Conservation (phyloP, 2,113 vertebrate species). For the Pluvianellus socialis region DNA sequence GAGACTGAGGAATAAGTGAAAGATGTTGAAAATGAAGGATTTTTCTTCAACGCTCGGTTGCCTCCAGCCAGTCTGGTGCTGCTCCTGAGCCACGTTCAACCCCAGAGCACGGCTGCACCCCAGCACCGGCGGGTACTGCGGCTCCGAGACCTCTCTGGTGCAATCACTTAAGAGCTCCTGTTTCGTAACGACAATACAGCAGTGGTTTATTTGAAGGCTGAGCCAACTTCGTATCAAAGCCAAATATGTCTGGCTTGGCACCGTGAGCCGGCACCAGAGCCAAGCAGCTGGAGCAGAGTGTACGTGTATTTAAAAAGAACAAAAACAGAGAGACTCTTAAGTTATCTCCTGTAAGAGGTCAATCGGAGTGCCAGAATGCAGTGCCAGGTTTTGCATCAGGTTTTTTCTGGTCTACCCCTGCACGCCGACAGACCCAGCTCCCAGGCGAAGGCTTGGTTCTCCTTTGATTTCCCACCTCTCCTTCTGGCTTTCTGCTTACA, state of each 20-base stretch:
- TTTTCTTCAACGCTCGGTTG: background rate
- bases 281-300: constrained; percentile 59
- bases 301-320: constrained; percentile 24
- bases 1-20: background rate
- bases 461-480: background rate
- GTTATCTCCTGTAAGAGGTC: constrained; percentile 50
- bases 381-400: constrained; percentile 23
- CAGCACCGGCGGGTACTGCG: rapidly evolving
- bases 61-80: background rate
- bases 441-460: background rate
- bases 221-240: constrained; percentile 35
- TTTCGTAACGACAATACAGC: background rate
- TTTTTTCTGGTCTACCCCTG: background rate
- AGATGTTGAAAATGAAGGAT: background rate
- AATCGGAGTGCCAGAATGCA: background rate
- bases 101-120: background rate
- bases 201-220: constrained; percentile 54
- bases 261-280: background rate
- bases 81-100: background rate
- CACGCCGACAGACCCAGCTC: background rate
- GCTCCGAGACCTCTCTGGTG: background rate
- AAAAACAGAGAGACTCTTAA: constrained; percentile 26
- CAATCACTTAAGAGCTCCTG: constrained; percentile 32
- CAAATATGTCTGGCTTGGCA: constrained; percentile 57
- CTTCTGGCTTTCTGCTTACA: background rate